These are phyloP conservation scores for Charanyca ferruginea DNA, from an alignment of 2,888 invertebrate genomes.

Conservation along the genomic window DNA sequence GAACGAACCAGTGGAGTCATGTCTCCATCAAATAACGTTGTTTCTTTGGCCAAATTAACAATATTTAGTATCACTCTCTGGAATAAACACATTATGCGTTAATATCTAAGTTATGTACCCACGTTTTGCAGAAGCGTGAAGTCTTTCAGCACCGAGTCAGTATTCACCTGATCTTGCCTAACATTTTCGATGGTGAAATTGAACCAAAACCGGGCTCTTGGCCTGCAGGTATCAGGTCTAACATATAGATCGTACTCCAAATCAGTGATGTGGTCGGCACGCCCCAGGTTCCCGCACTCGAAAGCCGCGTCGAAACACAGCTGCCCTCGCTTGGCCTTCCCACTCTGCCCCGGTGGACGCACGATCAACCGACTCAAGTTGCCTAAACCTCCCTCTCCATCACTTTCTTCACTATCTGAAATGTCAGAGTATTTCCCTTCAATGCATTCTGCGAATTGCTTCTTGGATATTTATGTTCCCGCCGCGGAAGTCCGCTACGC, in stretches of 20 bases:
- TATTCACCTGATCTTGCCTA: conserved; percentile 95
- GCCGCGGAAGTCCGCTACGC: neutral
- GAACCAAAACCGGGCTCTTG: conserved; percentile 98
- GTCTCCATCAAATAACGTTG: conserved; percentile 96
- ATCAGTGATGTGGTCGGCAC: conserved; percentile 98
- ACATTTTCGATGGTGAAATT: conserved; percentile 99
- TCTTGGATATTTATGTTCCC: neutral
- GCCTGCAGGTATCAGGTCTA: conserved; percentile 98
- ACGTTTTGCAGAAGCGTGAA: neutral
- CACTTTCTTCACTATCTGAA: conserved; percentile 97
- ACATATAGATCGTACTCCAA: conserved; percentile 99
- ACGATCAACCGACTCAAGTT: conserved; percentile 97
- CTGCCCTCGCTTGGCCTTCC: conserved; percentile 98
- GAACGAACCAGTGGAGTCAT: conserved; percentile 99
- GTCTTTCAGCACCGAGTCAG: neutral
- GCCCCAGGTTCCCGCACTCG: conserved; percentile 99
- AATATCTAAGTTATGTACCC: neutral
- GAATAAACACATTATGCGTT: conserved; percentile 69
- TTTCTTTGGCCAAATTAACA: conserved; percentile 98
- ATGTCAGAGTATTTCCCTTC: conserved; percentile 6
- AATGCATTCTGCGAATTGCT: neutral
- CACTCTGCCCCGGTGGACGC: conserved; percentile 97
- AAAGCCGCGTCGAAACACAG: conserved; percentile 99
- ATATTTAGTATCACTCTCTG: conserved; percentile 99
- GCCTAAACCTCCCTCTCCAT: conserved; percentile 97